Base-by-base conservation (phyloP, 2,888 invertebrate species). In the Drosophila infuscata region DNA sequence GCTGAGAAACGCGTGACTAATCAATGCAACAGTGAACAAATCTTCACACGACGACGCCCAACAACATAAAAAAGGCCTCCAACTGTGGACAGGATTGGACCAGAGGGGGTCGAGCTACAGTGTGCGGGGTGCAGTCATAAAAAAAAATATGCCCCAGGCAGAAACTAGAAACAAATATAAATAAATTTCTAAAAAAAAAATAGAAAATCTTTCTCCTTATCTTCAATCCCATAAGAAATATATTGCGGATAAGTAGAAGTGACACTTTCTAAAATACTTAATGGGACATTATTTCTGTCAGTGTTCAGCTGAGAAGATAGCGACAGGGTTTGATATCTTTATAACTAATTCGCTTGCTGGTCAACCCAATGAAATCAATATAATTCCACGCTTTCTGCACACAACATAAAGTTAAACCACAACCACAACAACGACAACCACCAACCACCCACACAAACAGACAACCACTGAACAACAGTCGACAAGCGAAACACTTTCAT, bases 21-120 rank as follows among this genome's bases (percentile, higher is more conserved):
- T 91, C 91, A 91, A 90, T 76, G 84, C 80, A 89, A 90, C 74
- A 79, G 89, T 91, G 89, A 83, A 77, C 82, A 78, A 90, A 84
- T 88, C 88, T 83, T 74, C 72, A 70, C 76, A 76, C 72, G 70
- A 58, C 62, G 63, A 79, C 63, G 25, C 30, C 41, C 29, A 54
- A 7, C 35, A 36, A 36, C 3, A 2, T 15, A 25, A 20, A 25
- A 2, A 17, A 38, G 53, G 59, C 38, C 53, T 52, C 49, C 46
- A 36, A 59, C 59, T 74, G 76, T 46, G 59, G 57, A 17, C 25
- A 33, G 46, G 4, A 25, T 25, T 46, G 25, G 25, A 17, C 17
- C 9, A 32, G 15, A 17, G 3, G 6, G 25, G 25, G 51, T 3
- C 32, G 15, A 17, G 41, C 41, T 11, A 2, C 41, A 41, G n/a